phyloP scores from a whole-genome alignment of 2,888 invertebrate species.

The Athripsodes cinereus region DNA sequence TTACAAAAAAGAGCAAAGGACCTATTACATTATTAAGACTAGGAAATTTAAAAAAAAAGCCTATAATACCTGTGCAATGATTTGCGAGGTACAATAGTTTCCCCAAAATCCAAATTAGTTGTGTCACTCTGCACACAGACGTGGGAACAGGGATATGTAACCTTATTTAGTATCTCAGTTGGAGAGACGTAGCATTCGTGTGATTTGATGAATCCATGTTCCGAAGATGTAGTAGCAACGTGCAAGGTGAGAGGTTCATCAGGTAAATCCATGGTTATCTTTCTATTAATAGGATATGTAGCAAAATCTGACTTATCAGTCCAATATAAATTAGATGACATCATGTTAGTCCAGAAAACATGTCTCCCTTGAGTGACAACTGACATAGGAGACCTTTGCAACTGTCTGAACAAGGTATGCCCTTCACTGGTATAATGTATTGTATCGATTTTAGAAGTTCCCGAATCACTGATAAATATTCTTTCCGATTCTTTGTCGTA shows the following conservation, averaged over 20 bases:
- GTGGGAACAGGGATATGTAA: slow-evolving; percentile 53
- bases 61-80: no score
- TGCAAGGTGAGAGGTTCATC: not conserved
- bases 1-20: no score
- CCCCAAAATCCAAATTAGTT: slow-evolving; percentile 1
- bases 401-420: slow-evolving; percentile 41
- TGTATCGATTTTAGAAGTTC: slow-evolving; percentile 58
- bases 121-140: slow-evolving; percentile 56
- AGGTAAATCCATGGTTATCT: slow-evolving; percentile 17
- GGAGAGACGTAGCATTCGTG: not conserved
- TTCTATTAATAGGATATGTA: slow-evolving; percentile 3
- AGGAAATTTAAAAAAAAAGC: no score
- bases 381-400: slow-evolving; percentile 48
- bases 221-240: not conserved
- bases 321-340: slow-evolving; percentile 48
- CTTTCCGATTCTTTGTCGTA: slow-evolving; percentile 54
- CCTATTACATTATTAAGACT: no score
- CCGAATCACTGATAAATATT: slow-evolving; percentile 63
- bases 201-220: not conserved
- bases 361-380: slow-evolving; percentile 56
- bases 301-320: slow-evolving; percentile 16
- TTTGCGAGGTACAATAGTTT: no score
- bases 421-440: slow-evolving; percentile 53
- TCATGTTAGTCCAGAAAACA: slow-evolving; percentile 63
- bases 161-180: not conserved